Conservation (phyloP, 2,888 invertebrate genomes). For the Chironomus riparius region DNA sequence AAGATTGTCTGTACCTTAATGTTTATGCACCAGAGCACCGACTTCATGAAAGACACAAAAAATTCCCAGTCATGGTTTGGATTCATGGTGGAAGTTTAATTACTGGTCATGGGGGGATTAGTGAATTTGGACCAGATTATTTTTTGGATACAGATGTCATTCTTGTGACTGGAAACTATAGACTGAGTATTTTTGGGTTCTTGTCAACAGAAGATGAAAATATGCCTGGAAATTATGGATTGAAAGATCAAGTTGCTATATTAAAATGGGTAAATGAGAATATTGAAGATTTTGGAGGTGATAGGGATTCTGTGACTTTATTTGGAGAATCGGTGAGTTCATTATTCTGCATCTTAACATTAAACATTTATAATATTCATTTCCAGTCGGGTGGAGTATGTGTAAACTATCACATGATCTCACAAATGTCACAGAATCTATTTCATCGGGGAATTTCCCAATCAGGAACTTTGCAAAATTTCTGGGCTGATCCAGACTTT, state of each 20-base stretch:
- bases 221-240: slow-evolving; percentile 28
- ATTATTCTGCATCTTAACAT: too few relatives aligned
- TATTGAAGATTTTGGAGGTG: slow-evolving; percentile 28
- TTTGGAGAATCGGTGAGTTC: not conserved
- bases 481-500: slow-evolving; percentile 52
- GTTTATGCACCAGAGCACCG: slow-evolving; percentile 25
- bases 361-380: not conserved
- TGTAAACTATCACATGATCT: slow-evolving; percentile 60
- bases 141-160: slow-evolving; percentile 37
- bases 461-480: slow-evolving; percentile 60
- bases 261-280: slow-evolving; percentile 28
- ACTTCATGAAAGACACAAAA: not conserved
- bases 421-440: slow-evolving; percentile 47
- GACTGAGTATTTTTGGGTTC: slow-evolving; percentile 36
- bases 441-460: slow-evolving; percentile 66
- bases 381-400: slow-evolving; percentile 49
- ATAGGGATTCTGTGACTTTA: slow-evolving; percentile 11
- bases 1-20: slow-evolving; percentile 28
- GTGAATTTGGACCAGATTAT: slow-evolving; percentile 41
- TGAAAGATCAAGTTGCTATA: slow-evolving; percentile 28
- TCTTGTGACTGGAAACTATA: slow-evolving; percentile 37
- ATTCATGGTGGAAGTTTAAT: slow-evolving; percentile 38
- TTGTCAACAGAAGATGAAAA: slow-evolving; percentile 27
- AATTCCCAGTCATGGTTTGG: not conserved
- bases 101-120: slow-evolving; percentile 46